Evolutionary conservation across 1,140 invertebrate genomes (phyloP).

Genomic region (fruit fly (Drosophila melanogaster)): DNA sequence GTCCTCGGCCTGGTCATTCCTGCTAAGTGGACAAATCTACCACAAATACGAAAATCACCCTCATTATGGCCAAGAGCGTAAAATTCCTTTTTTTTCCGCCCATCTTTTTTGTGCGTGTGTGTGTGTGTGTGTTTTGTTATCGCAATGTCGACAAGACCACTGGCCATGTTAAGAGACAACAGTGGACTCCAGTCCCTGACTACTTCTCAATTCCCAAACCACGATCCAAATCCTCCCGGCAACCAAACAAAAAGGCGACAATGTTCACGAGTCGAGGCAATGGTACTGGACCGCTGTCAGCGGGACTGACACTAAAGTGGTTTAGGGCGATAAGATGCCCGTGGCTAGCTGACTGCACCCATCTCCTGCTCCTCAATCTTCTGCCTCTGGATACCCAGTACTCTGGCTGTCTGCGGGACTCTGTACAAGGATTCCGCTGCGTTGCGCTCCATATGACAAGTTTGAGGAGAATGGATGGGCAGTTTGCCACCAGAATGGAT

Average conservation of each 20-base stretch:
- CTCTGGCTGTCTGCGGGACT: constrained; percentile 2
- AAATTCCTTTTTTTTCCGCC: constrained; percentile 37
- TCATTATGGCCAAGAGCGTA: constrained; percentile 80
- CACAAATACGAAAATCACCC: constrained; percentile 84
- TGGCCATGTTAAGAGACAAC: constrained; percentile 79
- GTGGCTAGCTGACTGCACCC: constrained; percentile 34
- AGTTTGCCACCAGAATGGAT: neutral
- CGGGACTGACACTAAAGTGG: constrained; percentile 81
- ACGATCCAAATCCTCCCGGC: constrained; percentile 13
- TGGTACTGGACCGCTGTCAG: constrained; percentile 71
- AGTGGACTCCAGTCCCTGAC: constrained; percentile 15
- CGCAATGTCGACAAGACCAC: constrained; percentile 79
- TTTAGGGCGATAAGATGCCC: constrained; percentile 80
- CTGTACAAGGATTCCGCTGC: constrained; percentile 12
- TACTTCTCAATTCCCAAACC: constrained; percentile 2
- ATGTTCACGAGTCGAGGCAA: constrained; percentile 63
- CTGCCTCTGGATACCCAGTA: constrained; percentile 1
- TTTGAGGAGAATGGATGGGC: constrained; percentile 12
- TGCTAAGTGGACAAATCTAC: constrained; percentile 84
- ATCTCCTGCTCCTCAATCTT: neutral
- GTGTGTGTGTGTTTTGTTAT: constrained; percentile 58
- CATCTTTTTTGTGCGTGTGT: constrained; percentile 13
- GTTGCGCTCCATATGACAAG: constrained; percentile 27
- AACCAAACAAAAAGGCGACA: constrained; percentile 62
- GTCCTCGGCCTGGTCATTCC: constrained; percentile 64